These are phyloP conservation scores for Mayetiola destructor DNA, from an alignment of 2,888 invertebrate genomes.

Conservation along the genomic window DNA sequence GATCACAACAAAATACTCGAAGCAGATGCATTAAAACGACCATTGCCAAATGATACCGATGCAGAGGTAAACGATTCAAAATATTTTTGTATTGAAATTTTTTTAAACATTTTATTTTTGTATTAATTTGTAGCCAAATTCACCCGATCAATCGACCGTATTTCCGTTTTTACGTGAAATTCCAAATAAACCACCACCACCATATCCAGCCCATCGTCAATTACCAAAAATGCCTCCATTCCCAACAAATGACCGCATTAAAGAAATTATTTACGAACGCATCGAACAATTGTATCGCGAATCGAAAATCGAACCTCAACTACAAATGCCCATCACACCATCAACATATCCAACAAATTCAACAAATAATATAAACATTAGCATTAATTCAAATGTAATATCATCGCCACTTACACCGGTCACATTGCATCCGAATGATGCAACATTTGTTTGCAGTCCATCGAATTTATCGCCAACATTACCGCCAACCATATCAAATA, in stretches of 20 bases:
- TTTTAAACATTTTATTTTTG: background rate
- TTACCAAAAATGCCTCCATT: slow-evolving; percentile 30
- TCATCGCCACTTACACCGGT: background rate
- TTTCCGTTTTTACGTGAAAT: slow-evolving; percentile 46
- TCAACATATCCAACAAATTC: slow-evolving; percentile 20
- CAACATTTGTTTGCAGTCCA: slow-evolving; percentile 22
- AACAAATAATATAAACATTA: background rate
- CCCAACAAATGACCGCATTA: slow-evolving; percentile 28
- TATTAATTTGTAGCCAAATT: slow-evolving; percentile 39
- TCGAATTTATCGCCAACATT: slow-evolving; percentile 24
- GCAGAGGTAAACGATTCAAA: slow-evolving; percentile 41
- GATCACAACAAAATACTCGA: slow-evolving; percentile 30
- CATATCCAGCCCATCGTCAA: slow-evolving; percentile 43
- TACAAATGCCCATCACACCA: slow-evolving; percentile 13
- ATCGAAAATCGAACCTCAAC: slow-evolving; percentile 21
- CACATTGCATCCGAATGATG: slow-evolving; percentile 14
- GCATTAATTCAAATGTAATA: background rate
- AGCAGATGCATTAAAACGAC: slow-evolving; percentile 45
- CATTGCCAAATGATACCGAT: slow-evolving; percentile 47
- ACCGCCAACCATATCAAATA: slow-evolving; percentile 32
- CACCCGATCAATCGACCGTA: slow-evolving; percentile 38
- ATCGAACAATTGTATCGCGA: slow-evolving; percentile 25
- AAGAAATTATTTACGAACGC: slow-evolving; percentile 27
- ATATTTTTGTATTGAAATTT: background rate
- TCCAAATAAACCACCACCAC: slow-evolving; percentile 61